A percentile compares a stretch with the other conserved stretches of the same genome.
Conservation (phyloP, 2,113 vertebrate genomes). For the Turnix velox region DNA sequence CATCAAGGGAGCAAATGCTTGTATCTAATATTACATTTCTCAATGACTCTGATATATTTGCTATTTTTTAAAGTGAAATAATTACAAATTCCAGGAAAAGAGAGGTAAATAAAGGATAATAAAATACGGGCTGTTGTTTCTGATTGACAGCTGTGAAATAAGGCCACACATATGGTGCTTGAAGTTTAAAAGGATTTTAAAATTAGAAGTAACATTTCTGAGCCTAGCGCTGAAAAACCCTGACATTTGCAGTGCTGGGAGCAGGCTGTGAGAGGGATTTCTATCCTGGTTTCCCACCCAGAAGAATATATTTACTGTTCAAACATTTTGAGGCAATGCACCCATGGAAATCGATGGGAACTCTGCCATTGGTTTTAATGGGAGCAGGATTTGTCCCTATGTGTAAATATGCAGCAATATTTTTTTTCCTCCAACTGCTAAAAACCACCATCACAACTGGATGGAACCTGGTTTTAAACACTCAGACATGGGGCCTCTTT, state of each 20-base stretch:
- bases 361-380: constrained; percentile 46
- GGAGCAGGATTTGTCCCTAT: constrained; percentile 44
- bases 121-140: background rate
- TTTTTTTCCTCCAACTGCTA: constrained; percentile 36
- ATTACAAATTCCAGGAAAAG: background rate
- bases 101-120: background rate
- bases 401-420: constrained; percentile 31
- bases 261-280: constrained; percentile 49
- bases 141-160: constrained; percentile 24
- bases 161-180: background rate
- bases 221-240: background rate
- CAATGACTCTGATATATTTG: background rate
- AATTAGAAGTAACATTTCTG: constrained; percentile 22
- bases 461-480: constrained; percentile 36
- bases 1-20: background rate
- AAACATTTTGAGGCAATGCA: constrained; percentile 51
- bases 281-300: constrained; percentile 55
- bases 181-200: constrained; percentile 51
- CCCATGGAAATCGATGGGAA: constrained; percentile 49
- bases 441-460: constrained; percentile 48
- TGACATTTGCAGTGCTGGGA: constrained; percentile 32
- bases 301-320: constrained; percentile 62
- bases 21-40: background rate
- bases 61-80: background rate
- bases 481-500: constrained; percentile 24